These are phyloP conservation scores for Sprattus sprattus DNA, from an alignment of 2,113 vertebrate species.

Conservation along the genomic window DNA sequence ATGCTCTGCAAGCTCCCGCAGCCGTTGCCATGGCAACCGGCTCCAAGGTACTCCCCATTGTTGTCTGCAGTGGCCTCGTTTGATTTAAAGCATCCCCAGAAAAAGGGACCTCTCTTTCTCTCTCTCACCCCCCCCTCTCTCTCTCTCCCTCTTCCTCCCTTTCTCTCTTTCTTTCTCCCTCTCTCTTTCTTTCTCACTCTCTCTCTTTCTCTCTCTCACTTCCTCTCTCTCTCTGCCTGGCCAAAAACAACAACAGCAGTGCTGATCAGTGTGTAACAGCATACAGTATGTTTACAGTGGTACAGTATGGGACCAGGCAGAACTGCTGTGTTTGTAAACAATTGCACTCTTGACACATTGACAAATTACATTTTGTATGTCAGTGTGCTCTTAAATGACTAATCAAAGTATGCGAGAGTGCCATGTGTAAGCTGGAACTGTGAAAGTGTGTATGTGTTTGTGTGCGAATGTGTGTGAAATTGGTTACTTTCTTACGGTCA, in stretches of 20 bases:
- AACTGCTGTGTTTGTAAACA: too few relatives aligned
- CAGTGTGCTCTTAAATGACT: too few relatives aligned
- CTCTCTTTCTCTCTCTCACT: conserved; percentile 14
- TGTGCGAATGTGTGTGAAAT: not conserved
- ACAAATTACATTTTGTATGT: too few relatives aligned
- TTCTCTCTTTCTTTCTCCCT: not conserved
- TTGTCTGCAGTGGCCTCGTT: conserved; percentile 67
- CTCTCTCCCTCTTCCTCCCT: not conserved
- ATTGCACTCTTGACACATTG: too few relatives aligned
- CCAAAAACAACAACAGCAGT: too few relatives aligned
- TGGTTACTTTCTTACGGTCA: not conserved
- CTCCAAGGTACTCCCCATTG: conserved; percentile 46
- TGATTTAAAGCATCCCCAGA: conserved; percentile 21
- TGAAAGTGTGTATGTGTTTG: not conserved
- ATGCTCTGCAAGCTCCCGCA: conserved; percentile 31
- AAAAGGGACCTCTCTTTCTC: not conserved
- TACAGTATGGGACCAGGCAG: too few relatives aligned
- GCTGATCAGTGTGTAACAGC: too few relatives aligned
- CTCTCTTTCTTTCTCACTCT: conserved; percentile 17
- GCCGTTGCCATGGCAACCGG: conserved; percentile 46
- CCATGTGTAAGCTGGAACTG: too few relatives aligned
- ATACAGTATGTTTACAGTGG: too few relatives aligned
- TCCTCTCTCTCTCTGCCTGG: conserved; percentile 1
- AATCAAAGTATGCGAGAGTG: too few relatives aligned
- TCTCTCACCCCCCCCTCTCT: not conserved